Evolutionary conservation across 2,113 vertebrate genomes (phyloP).

Genomic region (Struthidea cinerea): DNA sequence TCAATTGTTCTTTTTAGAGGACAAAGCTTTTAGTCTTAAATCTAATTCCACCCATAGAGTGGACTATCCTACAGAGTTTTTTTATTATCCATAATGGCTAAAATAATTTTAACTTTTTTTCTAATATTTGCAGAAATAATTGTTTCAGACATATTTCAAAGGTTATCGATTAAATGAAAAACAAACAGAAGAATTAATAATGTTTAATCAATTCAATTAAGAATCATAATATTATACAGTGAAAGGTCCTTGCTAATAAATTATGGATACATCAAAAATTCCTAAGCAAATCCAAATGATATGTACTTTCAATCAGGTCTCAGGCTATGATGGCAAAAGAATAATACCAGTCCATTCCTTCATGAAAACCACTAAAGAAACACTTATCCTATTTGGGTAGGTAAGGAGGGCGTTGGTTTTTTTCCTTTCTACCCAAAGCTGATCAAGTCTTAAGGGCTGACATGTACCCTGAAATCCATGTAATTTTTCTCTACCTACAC

Average conservation of each 20-base stretch:
- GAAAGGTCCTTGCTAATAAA: not conserved
- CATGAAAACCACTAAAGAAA: not conserved
- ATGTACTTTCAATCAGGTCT: not conserved
- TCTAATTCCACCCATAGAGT: not conserved
- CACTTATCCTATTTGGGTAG: accelerated
- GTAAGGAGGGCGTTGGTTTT: accelerated
- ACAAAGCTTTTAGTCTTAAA: not conserved
- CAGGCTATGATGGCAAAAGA: not conserved
- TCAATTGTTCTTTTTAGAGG: not conserved
- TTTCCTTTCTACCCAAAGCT: not conserved
- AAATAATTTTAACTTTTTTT: not conserved
- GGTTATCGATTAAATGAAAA: not conserved
- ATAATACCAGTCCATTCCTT: not conserved
- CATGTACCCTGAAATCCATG: not conserved
- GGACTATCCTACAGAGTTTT: not conserved
- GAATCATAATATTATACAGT: accelerated
- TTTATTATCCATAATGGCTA: not conserved
- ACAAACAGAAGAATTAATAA: not conserved
- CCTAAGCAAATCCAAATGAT: not conserved
- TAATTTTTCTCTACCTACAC: not conserved
- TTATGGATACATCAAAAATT: not conserved
- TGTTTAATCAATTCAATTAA: not conserved
- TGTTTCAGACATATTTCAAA: not conserved
- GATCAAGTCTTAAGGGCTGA: not conserved
- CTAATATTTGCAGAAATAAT: not conserved